Evolutionary conservation across 30 jellyfish, hydroid and myxozoan genomes (phyloP), one percentile per base, ranked within the genome.

Genomic region (Cassiopea andromeda): DNA sequence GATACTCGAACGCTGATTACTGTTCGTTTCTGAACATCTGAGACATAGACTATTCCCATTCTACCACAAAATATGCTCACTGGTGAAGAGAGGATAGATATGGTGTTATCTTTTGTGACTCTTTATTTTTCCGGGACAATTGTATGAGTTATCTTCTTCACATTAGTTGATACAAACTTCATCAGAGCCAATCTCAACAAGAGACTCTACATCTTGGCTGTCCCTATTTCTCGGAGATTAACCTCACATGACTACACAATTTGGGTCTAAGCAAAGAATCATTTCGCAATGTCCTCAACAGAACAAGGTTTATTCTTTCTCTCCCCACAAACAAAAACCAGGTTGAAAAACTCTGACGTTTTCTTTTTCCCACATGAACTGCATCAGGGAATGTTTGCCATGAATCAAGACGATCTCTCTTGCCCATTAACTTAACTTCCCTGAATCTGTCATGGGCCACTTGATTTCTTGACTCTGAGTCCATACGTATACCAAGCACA

Each of bases 341-440:
- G 85, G 69, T 84, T 2, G 45, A 16, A 71, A 84, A 84, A 73
- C 92, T 84, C 46, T 84, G 85, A 44, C 85, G 54, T 84, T 69
- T 84, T 69, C 85, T 69, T 54, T 84, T 84, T 7, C 78, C 92
- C 4, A 84, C 77, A 84, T 84, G 92, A 60, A 84, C 78, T 5
- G 79, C 92, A 84, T 84, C 92, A 10, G 92, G 92, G 50, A 84
- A 72, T 19, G 85, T 74, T 71, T 84, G 69, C 46, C 49, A 48
- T 10, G 1, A 58, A 17, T 49, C 15, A 38, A 69, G 4, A 7
- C 18, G 46, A 71, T 70, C 79, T 2, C 67, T 17, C 13, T 80
- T 57, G 12, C 80, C 89, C 17, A 9, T 50, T 19, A 80, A 38
- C 89, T 60, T 60, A 48, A 2, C 16, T 48, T 84, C 79, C 60